Conservation (phyloP, 2,888 invertebrate species). For the Melieria crassipennis region DNA sequence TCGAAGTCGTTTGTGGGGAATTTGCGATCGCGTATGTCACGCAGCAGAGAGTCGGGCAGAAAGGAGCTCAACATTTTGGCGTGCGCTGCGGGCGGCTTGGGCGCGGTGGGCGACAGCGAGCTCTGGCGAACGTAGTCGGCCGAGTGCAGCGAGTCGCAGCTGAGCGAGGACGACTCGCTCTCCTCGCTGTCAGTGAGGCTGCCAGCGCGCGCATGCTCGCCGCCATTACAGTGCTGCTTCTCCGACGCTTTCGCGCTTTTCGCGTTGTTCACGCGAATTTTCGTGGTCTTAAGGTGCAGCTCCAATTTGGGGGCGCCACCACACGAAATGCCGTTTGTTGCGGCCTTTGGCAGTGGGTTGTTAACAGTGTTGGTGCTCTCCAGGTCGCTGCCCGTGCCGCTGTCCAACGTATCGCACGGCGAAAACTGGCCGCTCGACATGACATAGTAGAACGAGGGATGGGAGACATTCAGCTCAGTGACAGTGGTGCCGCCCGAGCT, state of each 20-base stretch:
- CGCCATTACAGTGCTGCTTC: slow-evolving; percentile 66
- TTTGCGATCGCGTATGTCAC: slow-evolving; percentile 75
- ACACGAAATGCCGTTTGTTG: slow-evolving; percentile 22
- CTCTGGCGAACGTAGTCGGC: slow-evolving; percentile 70
- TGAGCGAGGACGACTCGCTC: slow-evolving; percentile 78
- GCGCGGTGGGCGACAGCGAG: slow-evolving; percentile 55
- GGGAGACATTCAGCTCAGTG: slow-evolving; percentile 56
- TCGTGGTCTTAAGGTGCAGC: slow-evolving; percentile 61
- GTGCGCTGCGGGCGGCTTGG: slow-evolving; percentile 50
- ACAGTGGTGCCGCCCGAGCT: slow-evolving; percentile 46
- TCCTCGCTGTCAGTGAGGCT: slow-evolving; percentile 73
- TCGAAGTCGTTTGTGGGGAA: slow-evolving; percentile 47
- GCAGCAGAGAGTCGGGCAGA: slow-evolving; percentile 74
- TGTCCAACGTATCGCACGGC: slow-evolving; percentile 82
- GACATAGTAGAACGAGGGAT: slow-evolving; percentile 61
- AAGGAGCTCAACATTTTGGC: slow-evolving; percentile 60
- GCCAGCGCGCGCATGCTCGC: slow-evolving; percentile 66
- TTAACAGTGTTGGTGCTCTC: slow-evolving; percentile 64
- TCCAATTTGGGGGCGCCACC: slow-evolving; percentile 60
- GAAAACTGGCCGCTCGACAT: slow-evolving; percentile 86
- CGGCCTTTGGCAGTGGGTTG: slow-evolving; percentile 37
- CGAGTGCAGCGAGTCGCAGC: slow-evolving; percentile 84
- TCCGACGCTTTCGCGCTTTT: slow-evolving; percentile 52
- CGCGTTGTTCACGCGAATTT: slow-evolving; percentile 52
- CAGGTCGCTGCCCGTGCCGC: slow-evolving; percentile 86